phyloP scores from a whole-genome alignment of 1,140 invertebrate species.

The Cepaea nemoralis region DNA sequence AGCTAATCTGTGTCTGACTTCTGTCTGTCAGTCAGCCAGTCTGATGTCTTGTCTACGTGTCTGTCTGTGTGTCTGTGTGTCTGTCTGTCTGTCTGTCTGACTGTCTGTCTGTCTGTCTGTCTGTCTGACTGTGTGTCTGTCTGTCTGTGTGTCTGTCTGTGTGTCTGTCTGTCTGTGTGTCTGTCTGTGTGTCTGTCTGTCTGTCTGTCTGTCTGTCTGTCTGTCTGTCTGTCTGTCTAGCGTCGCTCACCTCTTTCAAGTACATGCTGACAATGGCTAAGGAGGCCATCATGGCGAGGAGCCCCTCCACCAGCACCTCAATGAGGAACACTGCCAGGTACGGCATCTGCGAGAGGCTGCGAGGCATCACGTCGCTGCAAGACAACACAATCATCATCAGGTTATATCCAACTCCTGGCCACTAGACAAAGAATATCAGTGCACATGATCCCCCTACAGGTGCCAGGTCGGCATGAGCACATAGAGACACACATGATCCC shows the following conservation, averaged over 20 bases:
- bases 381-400: no score
- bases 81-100: no score
- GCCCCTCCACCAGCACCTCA: conserved; percentile 1
- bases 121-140: background rate
- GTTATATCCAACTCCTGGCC: no score
- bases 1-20: no score
- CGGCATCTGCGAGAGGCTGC: background rate
- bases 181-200: background rate
- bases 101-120: background rate
- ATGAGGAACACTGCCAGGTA: conserved; percentile 9
- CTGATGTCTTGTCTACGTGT: no score
- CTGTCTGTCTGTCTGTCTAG: background rate
- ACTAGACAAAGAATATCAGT: no score
- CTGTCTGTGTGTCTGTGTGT: no score
- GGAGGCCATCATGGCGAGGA: background rate
- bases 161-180: no score
- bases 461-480: no score
- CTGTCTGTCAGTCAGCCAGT: no score
- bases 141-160: background rate
- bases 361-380: conserved; percentile 8
- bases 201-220: background rate
- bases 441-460: no score
- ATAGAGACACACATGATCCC: no score
- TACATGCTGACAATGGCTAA: background rate
- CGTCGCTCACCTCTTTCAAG: background rate